phyloP scores from a whole-genome alignment of 1,140 invertebrate species.

The Drosophila equinoxialis region DNA sequence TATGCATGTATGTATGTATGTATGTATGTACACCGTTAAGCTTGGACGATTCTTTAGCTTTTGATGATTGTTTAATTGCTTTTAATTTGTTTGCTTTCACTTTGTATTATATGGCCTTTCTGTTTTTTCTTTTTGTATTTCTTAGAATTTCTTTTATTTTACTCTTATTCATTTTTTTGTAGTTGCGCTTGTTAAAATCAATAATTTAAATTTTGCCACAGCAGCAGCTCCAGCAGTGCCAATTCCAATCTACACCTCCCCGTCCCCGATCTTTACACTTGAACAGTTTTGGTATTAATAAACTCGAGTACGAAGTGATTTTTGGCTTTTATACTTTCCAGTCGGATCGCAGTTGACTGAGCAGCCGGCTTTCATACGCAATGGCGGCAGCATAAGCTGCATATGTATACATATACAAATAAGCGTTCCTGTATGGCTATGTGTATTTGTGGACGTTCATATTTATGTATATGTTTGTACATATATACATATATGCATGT shows the following conservation, averaged over 20 bases:
- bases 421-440: conserved; percentile 10
- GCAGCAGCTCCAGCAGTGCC: conserved; percentile 3
- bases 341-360: conserved; percentile 29
- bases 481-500: background rate
- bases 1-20: background rate
- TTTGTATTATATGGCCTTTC: conserved; percentile 31
- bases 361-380: conserved; percentile 49
- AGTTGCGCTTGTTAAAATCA: background rate
- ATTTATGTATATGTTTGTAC: conserved; percentile 8
- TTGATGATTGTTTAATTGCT: conserved; percentile 21
- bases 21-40: background rate
- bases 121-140: conserved; percentile 8
- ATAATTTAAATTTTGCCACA: background rate
- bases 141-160: conserved; percentile 27
- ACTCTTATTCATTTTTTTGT: background rate
- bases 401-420: conserved; percentile 8
- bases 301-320: conserved; percentile 81
- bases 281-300: conserved; percentile 82
- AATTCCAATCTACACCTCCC: conserved; percentile 3
- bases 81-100: conserved; percentile 55
- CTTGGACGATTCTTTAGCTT: conserved; percentile 23
- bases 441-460: conserved; percentile 2
- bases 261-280: conserved; percentile 71
- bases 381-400: conserved; percentile 47
- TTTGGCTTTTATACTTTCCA: conserved; percentile 81